Percentiles rank a stretch among this genome's conserved stretches.
These are phyloP conservation scores for Oxyteleia sp. DNA, from an alignment of 2,888 invertebrate species.

Conservation along the genomic window DNA sequence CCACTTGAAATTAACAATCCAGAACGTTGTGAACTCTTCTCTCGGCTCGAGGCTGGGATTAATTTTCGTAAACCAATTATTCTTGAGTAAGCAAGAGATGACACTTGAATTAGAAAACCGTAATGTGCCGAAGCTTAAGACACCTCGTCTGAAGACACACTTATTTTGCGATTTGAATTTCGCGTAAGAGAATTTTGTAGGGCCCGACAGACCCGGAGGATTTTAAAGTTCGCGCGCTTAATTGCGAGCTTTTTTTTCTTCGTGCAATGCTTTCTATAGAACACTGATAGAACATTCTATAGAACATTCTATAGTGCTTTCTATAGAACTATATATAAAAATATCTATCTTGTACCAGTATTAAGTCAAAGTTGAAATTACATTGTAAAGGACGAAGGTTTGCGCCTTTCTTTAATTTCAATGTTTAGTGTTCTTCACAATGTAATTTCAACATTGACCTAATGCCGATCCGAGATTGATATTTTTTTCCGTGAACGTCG, in stretches of 20 bases:
- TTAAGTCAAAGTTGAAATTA: too few species aligned
- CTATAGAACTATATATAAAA: too few species aligned
- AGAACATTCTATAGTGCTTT: too few species aligned
- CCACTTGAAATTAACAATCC: conserved; percentile 81
- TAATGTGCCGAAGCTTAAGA: conserved; percentile 62
- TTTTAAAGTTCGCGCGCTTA: conserved; percentile 64
- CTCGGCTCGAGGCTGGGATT: conserved; percentile 80
- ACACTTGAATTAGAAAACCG: conserved; percentile 77
- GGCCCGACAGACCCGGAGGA: conserved; percentile 47
- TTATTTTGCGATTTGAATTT: conserved; percentile 53
- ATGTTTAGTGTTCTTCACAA: too few species aligned
- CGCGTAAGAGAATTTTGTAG: conserved; percentile 50
- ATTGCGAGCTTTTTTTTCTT: conserved; percentile 7
- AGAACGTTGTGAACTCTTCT: conserved; percentile 75
- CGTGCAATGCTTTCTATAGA: too few species aligned
- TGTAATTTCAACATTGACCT: too few species aligned
- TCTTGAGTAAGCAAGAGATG: conserved; percentile 77
- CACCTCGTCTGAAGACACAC: conserved; percentile 64
- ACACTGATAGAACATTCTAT: too few species aligned
- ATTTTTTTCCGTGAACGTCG: too few species aligned
- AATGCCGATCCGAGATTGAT: too few species aligned
- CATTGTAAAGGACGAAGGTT: too few species aligned
- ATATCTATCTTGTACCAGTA: too few species aligned
- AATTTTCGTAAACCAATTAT: conserved; percentile 85
- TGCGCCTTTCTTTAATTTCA: too few species aligned